phyloP scores from a whole-genome alignment of 2,113 vertebrate species.

The Hepsetus odoe region DNA sequence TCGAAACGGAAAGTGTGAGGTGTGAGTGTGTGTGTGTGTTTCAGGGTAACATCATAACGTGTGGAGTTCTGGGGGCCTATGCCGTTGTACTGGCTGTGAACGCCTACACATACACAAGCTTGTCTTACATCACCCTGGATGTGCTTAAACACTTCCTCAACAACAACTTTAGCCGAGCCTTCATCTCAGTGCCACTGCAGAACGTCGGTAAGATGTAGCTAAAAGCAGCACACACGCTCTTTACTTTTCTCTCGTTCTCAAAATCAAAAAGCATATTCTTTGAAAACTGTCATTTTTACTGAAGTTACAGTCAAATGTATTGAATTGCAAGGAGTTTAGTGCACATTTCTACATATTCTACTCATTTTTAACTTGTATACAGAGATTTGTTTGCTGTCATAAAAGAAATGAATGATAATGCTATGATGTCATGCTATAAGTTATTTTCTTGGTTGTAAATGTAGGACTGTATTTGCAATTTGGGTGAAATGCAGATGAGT shows the following conservation, averaged over 20 bases:
- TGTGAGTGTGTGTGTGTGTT: conserved; percentile 19
- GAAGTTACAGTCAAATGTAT: too few species aligned
- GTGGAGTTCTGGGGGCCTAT: conserved; percentile 84
- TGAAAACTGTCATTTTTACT: too few species aligned
- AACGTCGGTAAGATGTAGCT: conserved; percentile 80
- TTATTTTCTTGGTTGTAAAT: too few species aligned
- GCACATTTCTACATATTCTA: too few species aligned
- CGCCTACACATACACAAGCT: conserved; percentile 88
- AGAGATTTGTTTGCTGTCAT: too few species aligned
- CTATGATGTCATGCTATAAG: too few species aligned
- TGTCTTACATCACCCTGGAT: conserved; percentile 88
- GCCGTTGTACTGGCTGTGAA: conserved; percentile 80
- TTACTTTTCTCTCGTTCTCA: too few species aligned
- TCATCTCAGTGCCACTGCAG: conserved; percentile 86
- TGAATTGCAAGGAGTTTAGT: too few species aligned
- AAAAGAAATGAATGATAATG: too few species aligned
- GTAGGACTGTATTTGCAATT: too few species aligned
- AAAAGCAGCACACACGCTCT: neutral
- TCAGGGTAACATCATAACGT: conserved; percentile 89
- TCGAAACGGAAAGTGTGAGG: neutral
- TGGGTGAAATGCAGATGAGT: too few species aligned
- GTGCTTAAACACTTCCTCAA: conserved; percentile 87
- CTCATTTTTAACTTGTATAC: too few species aligned
- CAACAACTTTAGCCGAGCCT: conserved; percentile 76
- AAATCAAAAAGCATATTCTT: neutral